These are phyloP conservation scores for Enteromius radiatus DNA, from an alignment of 2,797 vertebrate genomes.

Conservation along the genomic window DNA sequence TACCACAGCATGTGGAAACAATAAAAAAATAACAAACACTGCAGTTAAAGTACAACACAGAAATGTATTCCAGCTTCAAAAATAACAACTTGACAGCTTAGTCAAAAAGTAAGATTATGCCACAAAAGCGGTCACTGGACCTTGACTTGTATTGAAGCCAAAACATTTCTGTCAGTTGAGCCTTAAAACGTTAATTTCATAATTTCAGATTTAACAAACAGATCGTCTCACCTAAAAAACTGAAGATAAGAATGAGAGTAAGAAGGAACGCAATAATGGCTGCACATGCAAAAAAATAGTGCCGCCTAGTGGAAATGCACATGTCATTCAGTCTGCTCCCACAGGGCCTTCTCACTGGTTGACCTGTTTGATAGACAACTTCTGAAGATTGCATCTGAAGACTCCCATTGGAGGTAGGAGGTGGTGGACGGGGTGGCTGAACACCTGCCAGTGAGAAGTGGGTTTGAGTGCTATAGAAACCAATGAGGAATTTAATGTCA, in stretches of 20 bases:
- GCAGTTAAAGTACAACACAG: background rate
- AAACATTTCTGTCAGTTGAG: background rate
- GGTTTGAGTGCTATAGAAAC: background rate
- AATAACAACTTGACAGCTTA: background rate
- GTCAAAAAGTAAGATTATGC: background rate
- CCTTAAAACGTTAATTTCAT: background rate
- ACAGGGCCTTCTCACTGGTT: slow-evolving; percentile 57
- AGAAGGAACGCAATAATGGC: slow-evolving; percentile 79
- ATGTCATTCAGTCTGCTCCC: slow-evolving; percentile 72
- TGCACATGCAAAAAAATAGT: slow-evolving; percentile 75
- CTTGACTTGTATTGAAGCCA: background rate
- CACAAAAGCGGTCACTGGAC: background rate
- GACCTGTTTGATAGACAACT: slow-evolving; percentile 60
- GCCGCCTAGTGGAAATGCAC: slow-evolving; percentile 70
- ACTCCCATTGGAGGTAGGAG: slow-evolving; percentile 75
- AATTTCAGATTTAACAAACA: background rate
- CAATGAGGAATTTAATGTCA: background rate
- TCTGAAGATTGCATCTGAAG: slow-evolving; percentile 56
- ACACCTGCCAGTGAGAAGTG: slow-evolving; percentile 58
- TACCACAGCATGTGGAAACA: background rate
- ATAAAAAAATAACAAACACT: background rate
- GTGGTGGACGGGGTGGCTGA: slow-evolving; percentile 69
- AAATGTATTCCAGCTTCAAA: background rate
- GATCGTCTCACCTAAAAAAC: slow-evolving; percentile 72
- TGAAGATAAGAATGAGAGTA: slow-evolving; percentile 80